Evolutionary conservation across 2,113 vertebrate species (phyloP).

Genomic region (Phoxinus phoxinus): DNA sequence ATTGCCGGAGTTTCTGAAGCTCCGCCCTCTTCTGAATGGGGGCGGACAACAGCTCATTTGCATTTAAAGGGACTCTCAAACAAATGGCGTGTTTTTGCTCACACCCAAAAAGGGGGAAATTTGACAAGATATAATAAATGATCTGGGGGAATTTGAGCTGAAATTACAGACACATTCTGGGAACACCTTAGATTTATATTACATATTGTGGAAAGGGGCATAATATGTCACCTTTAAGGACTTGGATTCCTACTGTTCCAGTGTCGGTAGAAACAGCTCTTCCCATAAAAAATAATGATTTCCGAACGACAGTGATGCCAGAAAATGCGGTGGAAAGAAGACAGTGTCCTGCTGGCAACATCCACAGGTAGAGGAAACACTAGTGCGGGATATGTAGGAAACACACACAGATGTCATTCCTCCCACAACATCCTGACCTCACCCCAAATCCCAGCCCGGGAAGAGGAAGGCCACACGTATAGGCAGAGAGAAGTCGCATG

Average conservation of each 20-base stretch:
- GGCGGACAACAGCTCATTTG: too few relatives aligned
- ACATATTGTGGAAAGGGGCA: too few relatives aligned
- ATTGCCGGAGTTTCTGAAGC: too few relatives aligned
- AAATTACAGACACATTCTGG: too few relatives aligned
- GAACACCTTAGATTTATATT: too few relatives aligned
- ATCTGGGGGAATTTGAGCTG: too few relatives aligned
- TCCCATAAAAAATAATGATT: slow-evolving; percentile 58
- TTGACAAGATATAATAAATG: too few relatives aligned
- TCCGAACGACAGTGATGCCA: slow-evolving; percentile 69
- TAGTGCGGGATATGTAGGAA: slow-evolving; percentile 78
- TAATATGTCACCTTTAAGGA: not conserved
- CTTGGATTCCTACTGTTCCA: slow-evolving; percentile 2
- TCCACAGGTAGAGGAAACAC: slow-evolving; percentile 77
- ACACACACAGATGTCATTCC: slow-evolving; percentile 71
- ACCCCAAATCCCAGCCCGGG: slow-evolving; percentile 72
- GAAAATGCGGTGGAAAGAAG: slow-evolving; percentile 67
- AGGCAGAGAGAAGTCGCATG: slow-evolving; percentile 54
- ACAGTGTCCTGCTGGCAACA: slow-evolving; percentile 69
- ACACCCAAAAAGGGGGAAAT: too few relatives aligned
- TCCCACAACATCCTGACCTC: slow-evolving; percentile 70
- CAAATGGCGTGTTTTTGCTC: too few relatives aligned
- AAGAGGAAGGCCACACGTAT: slow-evolving; percentile 68
- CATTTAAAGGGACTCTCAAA: too few relatives aligned
- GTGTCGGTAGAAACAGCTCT: slow-evolving; percentile 38
- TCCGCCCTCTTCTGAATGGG: too few relatives aligned